A percentile compares a stretch with the other conserved stretches of the same genome.
These are phyloP conservation scores for Phyllopteryx taeniolatus DNA, from an alignment of 2,113 vertebrate species.

Conservation along the genomic window DNA sequence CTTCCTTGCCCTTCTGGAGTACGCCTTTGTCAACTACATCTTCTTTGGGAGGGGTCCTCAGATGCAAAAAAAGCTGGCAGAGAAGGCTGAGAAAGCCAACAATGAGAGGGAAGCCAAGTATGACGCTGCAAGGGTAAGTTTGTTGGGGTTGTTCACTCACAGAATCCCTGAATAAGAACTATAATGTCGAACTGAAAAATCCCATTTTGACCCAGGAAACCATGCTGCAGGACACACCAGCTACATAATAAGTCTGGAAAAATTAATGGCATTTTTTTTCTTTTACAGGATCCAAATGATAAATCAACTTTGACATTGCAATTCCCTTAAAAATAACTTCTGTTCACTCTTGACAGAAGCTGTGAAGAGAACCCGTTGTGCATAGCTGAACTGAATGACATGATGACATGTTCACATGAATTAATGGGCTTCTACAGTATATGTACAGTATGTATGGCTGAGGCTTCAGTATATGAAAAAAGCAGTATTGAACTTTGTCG, in stretches of 20 bases:
- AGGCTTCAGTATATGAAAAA: background rate
- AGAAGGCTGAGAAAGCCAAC: constrained; percentile 87
- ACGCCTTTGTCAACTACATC: constrained; percentile 90
- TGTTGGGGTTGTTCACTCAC: background rate
- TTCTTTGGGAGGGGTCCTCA: constrained; percentile 88
- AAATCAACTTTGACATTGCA: constrained; percentile 3
- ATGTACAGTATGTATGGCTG: background rate
- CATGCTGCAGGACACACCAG: background rate
- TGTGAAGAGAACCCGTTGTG: background rate
- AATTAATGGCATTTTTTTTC: background rate
- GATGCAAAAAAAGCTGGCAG: constrained; percentile 87
- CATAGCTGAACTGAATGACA: background rate
- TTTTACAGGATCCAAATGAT: constrained; percentile 2
- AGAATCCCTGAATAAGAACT: background rate
- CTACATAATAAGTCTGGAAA: background rate
- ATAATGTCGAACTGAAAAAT: background rate
- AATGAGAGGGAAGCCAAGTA: constrained; percentile 82
- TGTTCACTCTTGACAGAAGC: constrained; percentile 11
- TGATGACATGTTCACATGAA: background rate
- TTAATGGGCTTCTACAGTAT: background rate
- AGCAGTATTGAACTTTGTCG: constrained; percentile 48
- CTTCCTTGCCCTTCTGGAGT: constrained; percentile 88
- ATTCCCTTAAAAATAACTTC: background rate
- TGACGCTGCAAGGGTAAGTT: constrained; percentile 80
- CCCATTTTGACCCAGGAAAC: background rate